Evolutionary conservation across 2,113 vertebrate genomes (phyloP).

Genomic region (Oryzias javanicus): DNA sequence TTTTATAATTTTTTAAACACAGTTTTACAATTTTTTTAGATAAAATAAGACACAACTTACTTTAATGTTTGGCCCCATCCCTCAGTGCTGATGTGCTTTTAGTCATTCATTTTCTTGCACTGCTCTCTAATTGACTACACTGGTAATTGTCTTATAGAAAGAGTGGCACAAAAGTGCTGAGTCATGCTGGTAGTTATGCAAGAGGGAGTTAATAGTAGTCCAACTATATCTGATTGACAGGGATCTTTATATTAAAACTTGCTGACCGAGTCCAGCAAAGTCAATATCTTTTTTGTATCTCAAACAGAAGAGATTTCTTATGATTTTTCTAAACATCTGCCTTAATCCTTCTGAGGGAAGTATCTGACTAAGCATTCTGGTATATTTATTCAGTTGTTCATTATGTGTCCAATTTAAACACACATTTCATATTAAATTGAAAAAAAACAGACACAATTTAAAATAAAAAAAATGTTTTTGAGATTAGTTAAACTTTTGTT

Average conservation of each 20-base stretch:
- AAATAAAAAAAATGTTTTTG: too few relatives aligned
- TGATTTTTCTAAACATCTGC: too few relatives aligned
- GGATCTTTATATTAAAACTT: neutral
- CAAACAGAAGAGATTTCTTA: too few relatives aligned
- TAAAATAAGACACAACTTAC: constrained; percentile 17
- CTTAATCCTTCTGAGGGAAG: too few relatives aligned
- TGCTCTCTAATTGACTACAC: constrained; percentile 15
- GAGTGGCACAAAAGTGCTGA: constrained; percentile 9
- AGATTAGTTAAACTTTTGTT: too few relatives aligned
- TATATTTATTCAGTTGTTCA: too few relatives aligned
- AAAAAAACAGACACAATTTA: too few relatives aligned
- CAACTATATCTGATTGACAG: constrained; percentile 39
- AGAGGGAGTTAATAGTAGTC: constrained; percentile 37
- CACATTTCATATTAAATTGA: too few relatives aligned
- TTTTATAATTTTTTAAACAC: constrained; percentile 20
- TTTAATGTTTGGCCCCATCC: neutral
- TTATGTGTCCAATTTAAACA: too few relatives aligned
- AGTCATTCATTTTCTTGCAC: constrained; percentile 30
- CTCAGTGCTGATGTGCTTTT: constrained; percentile 13
- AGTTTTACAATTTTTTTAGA: constrained; percentile 6
- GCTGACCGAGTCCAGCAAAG: too few relatives aligned
- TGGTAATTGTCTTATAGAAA: constrained; percentile 12
- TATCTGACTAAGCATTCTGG: too few relatives aligned
- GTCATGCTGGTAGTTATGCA: constrained; percentile 17
- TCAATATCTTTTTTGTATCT: too few relatives aligned